Evolutionary conservation across 2,113 vertebrate genomes (phyloP).

Genomic region (Gasterosteus aculeatus): DNA sequence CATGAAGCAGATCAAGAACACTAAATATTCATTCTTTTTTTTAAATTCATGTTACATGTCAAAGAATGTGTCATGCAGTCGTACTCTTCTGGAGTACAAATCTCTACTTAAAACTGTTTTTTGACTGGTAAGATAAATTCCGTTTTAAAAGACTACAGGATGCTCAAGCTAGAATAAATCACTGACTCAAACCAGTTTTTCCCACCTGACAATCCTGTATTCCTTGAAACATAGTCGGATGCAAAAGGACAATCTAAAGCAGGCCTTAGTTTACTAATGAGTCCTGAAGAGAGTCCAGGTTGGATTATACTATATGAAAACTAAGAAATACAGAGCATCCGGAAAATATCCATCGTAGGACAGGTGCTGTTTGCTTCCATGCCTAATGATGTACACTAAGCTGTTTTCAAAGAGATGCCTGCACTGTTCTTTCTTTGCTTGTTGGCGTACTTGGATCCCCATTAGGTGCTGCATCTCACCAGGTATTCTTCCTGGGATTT

Average conservation of each 20-base stretch:
- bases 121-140: neutral
- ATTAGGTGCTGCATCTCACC: slow-evolving; percentile 3
- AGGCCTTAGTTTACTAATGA: neutral
- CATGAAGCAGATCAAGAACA: slow-evolving; percentile 16
- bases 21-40: slow-evolving; percentile 29
- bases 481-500: slow-evolving; percentile 1
- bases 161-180: neutral
- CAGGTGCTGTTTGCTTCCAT: neutral
- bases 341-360: neutral
- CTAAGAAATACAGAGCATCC: neutral
- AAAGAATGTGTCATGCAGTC: neutral
- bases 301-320: neutral
- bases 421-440: slow-evolving; percentile 6
- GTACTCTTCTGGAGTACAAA: neutral
- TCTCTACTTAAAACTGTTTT: neutral
- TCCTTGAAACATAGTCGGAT: neutral
- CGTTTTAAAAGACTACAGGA: neutral
- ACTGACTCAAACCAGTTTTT: neutral
- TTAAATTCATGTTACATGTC: neutral
- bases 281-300: slow-evolving; percentile 4
- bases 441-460: neutral
- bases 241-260: slow-evolving; percentile 10
- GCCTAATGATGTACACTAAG: neutral
- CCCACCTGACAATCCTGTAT: neutral
- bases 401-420: slow-evolving; percentile 23